A percentile compares a stretch with the other conserved stretches of the same genome.
These are phyloP conservation scores for Uropsilus gracilis DNA, from an alignment of 2,113 vertebrate species.

Conservation along the genomic window DNA sequence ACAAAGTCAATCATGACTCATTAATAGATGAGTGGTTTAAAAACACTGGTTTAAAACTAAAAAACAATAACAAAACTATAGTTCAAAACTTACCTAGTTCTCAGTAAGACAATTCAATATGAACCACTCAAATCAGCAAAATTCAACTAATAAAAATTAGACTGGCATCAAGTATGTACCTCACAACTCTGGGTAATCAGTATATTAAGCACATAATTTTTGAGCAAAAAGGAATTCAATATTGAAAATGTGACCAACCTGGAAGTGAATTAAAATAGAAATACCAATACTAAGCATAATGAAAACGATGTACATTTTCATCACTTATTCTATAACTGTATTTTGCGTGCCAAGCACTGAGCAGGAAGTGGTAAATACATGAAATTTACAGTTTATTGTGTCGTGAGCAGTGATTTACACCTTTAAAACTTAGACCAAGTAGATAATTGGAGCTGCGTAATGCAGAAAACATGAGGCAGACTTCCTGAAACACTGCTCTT, in stretches of 20 bases:
- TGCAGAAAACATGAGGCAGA: not conserved
- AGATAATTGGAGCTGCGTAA: not conserved
- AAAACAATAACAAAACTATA: not conserved
- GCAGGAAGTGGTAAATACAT: not conserved
- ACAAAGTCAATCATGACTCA: conserved; percentile 7
- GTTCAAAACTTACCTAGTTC: not conserved
- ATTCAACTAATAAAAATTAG: not conserved
- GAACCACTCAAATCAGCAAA: not conserved
- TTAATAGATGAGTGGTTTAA: not conserved
- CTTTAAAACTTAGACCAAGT: not conserved
- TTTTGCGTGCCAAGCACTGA: not conserved
- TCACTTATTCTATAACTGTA: not conserved
- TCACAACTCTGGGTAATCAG: not conserved
- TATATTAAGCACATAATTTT: not conserved
- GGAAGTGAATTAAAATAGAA: not conserved
- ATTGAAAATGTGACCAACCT: not conserved
- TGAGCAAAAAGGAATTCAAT: not conserved
- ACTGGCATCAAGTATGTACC: not conserved
- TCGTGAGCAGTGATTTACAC: not conserved
- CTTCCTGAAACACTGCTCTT: not conserved
- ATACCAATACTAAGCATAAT: not conserved
- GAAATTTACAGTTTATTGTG: not conserved
- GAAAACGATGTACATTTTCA: not conserved
- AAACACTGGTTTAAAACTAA: not conserved
- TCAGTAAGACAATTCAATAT: not conserved